phyloP scores from a whole-genome alignment of 1,140 invertebrate genomes.

The Eciton burchellii region DNA sequence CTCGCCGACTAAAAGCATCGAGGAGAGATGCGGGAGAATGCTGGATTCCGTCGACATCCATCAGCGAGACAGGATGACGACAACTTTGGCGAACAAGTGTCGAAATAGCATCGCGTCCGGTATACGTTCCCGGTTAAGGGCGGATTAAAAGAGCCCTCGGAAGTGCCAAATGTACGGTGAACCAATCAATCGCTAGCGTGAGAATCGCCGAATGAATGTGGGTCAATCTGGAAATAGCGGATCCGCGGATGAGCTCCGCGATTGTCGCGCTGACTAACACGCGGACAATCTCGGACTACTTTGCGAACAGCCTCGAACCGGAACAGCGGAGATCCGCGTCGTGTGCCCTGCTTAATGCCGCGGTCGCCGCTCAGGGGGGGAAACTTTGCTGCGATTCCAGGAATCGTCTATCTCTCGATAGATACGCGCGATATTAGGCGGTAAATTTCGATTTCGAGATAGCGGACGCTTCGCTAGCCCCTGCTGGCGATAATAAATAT shows the following conservation, averaged over 20 bases:
- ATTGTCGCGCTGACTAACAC: slow-evolving; percentile 67
- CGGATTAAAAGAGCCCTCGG: neutral
- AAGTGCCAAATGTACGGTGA: slow-evolving; percentile 9
- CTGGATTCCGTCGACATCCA: neutral
- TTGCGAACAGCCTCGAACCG: neutral
- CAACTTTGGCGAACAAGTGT: neutral
- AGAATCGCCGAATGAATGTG: slow-evolving; percentile 68
- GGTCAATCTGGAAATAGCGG: slow-evolving; percentile 73
- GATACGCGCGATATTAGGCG: neutral
- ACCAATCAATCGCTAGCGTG: slow-evolving; percentile 31
- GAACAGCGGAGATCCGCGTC: neutral
- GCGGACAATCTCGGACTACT: slow-evolving; percentile 28
- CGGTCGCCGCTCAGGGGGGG: neutral
- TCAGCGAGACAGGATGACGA: neutral
- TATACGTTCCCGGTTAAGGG: too few relatives aligned
- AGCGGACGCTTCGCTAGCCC: neutral
- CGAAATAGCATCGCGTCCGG: neutral
- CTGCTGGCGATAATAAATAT: neutral
- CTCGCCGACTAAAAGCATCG: neutral
- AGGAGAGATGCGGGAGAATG: neutral
- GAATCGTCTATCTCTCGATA: neutral
- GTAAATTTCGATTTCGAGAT: neutral
- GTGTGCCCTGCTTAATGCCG: slow-evolving; percentile 33
- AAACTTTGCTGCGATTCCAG: neutral
- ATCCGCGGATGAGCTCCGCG: slow-evolving; percentile 62